Base-by-base conservation (phyloP, 1,140 invertebrate species). In the Agrypnia vestita region DNA sequence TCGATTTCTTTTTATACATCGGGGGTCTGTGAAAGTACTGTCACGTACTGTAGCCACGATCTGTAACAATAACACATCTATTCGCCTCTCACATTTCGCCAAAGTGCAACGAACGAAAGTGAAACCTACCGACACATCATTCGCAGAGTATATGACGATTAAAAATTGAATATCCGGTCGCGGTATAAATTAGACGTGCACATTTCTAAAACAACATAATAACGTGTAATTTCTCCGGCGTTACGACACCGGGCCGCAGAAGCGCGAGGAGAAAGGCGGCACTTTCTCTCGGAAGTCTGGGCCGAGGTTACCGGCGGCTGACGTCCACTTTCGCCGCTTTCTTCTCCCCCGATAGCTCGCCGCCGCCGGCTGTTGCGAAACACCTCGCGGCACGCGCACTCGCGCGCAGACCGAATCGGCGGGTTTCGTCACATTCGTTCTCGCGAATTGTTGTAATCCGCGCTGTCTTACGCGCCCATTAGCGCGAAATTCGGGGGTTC, bases 311-410 rank as follows among this genome's bases (percentile, higher is more conserved):
- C 51, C 74, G 55, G 47, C 47, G 15, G 11, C 11, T 25, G n/a
- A 17, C 76, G 35, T 67, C 78, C 79, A 80, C 82, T 83, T 83
- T 83, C 82, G 67, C 82, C 78, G 55, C 82, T 83, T 80, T 83
- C 82, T 80, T 80, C 79, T 75, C 43, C 43, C 49, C 67, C 64
- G 71, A 55, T 76, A n/a, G 21, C 44, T 59, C 76, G 25, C 17
- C 25, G 10, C 51, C 19, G 25, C 12, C 25, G 51, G 79, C 71
- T 35, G 75, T 21, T 11, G 46, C 55, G 80, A 25, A 76, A 80
- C 49, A 59, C 74, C 55, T 64, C 56, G 55, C 77, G 13, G 25
- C 21, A 46, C 25, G 49, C 43, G 17, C 21, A 25, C 4, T 19
- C 51, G 51, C 76, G 4, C 59, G 35, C 21, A 15, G 46, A 56